These are phyloP conservation scores for Panagrolaimus sp. DNA, from an alignment of 1,140 invertebrate genomes.

Conservation along the genomic window DNA sequence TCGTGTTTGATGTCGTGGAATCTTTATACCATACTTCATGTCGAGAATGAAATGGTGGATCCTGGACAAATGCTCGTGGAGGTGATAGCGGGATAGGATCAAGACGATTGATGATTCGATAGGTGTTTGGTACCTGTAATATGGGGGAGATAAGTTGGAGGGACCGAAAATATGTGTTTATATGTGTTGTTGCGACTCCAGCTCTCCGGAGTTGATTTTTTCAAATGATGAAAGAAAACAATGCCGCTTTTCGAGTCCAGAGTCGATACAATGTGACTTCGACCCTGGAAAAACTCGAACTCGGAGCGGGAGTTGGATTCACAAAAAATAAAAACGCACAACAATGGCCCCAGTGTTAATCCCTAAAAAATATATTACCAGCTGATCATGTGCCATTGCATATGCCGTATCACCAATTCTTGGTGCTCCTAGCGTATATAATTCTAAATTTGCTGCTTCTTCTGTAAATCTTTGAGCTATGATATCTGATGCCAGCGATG, in stretches of 20 bases:
- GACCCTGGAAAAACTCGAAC: no score
- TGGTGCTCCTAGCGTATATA: not conserved
- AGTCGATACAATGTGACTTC: no score
- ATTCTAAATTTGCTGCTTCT: not conserved
- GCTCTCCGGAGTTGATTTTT: no score
- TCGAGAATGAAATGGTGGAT: conserved; percentile 1
- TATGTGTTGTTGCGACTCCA: no score
- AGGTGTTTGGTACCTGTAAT: not conserved
- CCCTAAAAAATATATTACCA: not conserved
- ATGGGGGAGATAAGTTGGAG: no score
- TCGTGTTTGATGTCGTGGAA: not conserved
- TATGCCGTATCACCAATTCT: not conserved
- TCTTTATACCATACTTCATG: conserved; percentile 3
- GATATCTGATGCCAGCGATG: not conserved
- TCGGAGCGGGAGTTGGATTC: no score
- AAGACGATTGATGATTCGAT: not conserved
- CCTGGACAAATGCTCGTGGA: not conserved
- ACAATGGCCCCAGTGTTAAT: no score
- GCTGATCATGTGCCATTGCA: not conserved
- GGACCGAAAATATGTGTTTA: no score
- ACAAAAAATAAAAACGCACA: no score
- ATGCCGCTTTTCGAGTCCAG: no score
- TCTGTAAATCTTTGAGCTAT: not conserved
- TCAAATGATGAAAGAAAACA: no score
- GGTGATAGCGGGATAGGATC: not conserved